phyloP scores from a whole-genome alignment of 2,888 invertebrate genomes.

The Meteorus cinctellus region DNA sequence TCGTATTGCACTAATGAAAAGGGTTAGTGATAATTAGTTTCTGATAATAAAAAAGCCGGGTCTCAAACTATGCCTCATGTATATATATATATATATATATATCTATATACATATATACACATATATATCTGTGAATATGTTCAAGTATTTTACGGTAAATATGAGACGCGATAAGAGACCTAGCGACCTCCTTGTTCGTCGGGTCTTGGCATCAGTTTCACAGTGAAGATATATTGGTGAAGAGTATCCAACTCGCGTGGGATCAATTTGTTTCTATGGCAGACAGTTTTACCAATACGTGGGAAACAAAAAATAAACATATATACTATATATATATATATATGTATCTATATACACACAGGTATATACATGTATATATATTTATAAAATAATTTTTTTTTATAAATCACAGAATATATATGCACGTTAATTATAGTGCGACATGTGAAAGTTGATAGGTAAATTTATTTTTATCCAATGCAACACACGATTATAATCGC shows the following conservation, averaged over 20 bases:
- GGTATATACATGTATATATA: not conserved
- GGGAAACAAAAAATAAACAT: not conserved
- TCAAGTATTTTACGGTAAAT: slow-evolving; percentile 11
- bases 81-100: slow-evolving; percentile 13
- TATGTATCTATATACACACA: too few relatives aligned
- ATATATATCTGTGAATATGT: slow-evolving; percentile 15
- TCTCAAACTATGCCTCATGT: too few relatives aligned
- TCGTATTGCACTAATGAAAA: too few relatives aligned
- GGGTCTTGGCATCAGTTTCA: slow-evolving; percentile 48
- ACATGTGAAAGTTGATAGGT: slow-evolving; percentile 14
- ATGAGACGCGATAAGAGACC: slow-evolving; percentile 57
- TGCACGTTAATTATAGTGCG: slow-evolving; percentile 9
- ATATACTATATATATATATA: too few relatives aligned
- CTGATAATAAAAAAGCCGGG: too few relatives aligned
- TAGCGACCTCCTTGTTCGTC: slow-evolving; percentile 52
- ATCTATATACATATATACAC: not conserved
- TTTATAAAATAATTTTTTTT: not conserved
- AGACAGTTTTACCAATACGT: not conserved
- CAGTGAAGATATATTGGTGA: slow-evolving; percentile 11
- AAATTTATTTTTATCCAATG: slow-evolving; percentile 5
- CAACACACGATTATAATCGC: not conserved
- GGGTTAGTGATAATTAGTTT: too few relatives aligned
- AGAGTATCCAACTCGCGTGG: slow-evolving; percentile 21
- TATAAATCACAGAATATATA: slow-evolving; percentile 1
- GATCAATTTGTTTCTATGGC: slow-evolving; percentile 26